Conservation (phyloP, 2,888 invertebrate species). For the Eristalis intricaria region DNA sequence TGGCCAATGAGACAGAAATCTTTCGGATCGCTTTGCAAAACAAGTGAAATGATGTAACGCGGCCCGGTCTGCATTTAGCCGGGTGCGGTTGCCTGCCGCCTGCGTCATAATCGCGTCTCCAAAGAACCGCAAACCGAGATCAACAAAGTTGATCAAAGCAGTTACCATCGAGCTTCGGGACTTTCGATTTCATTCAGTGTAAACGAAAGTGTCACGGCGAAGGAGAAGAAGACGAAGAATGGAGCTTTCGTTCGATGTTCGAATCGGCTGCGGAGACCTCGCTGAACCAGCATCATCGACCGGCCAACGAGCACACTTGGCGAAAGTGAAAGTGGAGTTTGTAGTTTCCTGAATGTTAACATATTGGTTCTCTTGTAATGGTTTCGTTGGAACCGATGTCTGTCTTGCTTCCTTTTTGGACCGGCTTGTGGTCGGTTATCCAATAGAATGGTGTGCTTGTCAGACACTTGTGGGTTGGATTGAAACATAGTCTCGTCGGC, state of each 20-base stretch:
- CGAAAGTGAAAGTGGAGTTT: slow-evolving; percentile 63
- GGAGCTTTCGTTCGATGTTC: slow-evolving; percentile 44
- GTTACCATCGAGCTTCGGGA: slow-evolving; percentile 22
- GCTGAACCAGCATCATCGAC: background rate
- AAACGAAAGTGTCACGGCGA: background rate
- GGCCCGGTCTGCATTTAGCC: slow-evolving; percentile 42
- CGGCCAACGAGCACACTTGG: slow-evolving; percentile 5
- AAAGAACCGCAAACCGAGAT: slow-evolving; percentile 30
- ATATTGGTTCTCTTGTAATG: slow-evolving; percentile 28
- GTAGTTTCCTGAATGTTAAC: slow-evolving; percentile 66
- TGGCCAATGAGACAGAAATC: slow-evolving; percentile 37
- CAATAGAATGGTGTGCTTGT: background rate
- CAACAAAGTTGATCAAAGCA: slow-evolving; percentile 33
- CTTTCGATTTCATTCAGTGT: slow-evolving; percentile 59
- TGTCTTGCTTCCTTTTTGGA: slow-evolving; percentile 35
- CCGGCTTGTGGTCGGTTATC: background rate
- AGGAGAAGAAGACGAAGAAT: background rate
- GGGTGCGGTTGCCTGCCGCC: background rate
- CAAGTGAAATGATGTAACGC: slow-evolving; percentile 43
- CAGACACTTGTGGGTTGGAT: background rate
- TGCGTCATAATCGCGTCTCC: slow-evolving; percentile 15
- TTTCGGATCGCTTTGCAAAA: slow-evolving; percentile 13
- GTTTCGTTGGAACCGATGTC: slow-evolving; percentile 13
- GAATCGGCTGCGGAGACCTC: slow-evolving; percentile 8
- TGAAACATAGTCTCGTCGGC: background rate